Conservation (phyloP, 37 sponge, comb jelly and placozoan genomes). For the Crambe crambe region DNA sequence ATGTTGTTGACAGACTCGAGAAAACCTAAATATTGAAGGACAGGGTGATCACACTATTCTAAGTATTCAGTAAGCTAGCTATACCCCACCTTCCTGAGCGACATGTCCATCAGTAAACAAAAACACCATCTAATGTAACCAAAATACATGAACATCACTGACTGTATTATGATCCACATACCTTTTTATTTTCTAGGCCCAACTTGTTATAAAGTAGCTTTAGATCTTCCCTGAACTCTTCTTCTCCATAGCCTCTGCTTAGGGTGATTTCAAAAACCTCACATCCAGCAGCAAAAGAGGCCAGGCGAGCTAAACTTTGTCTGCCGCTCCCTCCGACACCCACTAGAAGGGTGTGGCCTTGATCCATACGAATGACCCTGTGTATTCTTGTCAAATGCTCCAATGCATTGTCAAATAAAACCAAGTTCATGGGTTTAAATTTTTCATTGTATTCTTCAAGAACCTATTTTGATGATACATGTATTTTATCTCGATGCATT, state of each 20-base stretch:
- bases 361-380: conserved; percentile 93
- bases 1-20: conserved; percentile 99
- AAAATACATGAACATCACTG: neutral
- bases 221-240: conserved; percentile 96
- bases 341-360: conserved; percentile 95
- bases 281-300: conserved; percentile 97
- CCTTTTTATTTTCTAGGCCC: conserved; percentile 96
- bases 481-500: no score
- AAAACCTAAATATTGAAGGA: conserved; percentile 85
- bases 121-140: conserved; percentile 73
- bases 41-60: no score
- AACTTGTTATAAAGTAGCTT: conserved; percentile 94
- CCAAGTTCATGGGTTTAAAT: conserved; percentile 92
- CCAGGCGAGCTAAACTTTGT: conserved; percentile 94
- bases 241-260: conserved; percentile 96
- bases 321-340: conserved; percentile 98
- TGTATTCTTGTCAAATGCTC: conserved; percentile 96
- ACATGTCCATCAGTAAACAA: conserved; percentile 99
- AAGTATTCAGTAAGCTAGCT: no score
- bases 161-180: neutral
- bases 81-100: conserved; percentile 96
- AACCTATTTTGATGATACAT: conserved; percentile 57
- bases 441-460: conserved; percentile 94
- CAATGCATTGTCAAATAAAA: conserved; percentile 98
- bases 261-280: conserved; percentile 99